phyloP scores from a whole-genome alignment of 1,140 invertebrate genomes.

The Drosophila mayri region DNA sequence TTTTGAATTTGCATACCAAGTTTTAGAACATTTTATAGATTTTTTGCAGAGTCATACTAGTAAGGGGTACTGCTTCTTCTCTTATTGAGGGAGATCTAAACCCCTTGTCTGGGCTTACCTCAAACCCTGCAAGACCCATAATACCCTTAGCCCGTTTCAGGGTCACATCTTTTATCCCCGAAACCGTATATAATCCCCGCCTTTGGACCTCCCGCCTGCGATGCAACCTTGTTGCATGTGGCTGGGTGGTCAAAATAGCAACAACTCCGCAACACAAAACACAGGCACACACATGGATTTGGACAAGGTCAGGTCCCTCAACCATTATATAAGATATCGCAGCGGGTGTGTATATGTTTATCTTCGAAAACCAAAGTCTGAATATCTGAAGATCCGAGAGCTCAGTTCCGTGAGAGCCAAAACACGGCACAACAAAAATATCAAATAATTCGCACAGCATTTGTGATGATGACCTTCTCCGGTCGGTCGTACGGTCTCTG shows the following conservation, averaged over 20 bases:
- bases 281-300: constrained; percentile 12
- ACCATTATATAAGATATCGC: constrained; percentile 43
- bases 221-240: constrained; percentile 43
- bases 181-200: constrained; percentile 7
- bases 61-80: too few species aligned
- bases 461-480: constrained; percentile 74
- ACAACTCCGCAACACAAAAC: constrained; percentile 4
- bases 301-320: constrained; percentile 49
- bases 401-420: constrained; percentile 54
- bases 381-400: constrained; percentile 32
- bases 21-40: neutral
- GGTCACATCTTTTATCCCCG: constrained; percentile 16
- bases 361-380: constrained; percentile 23
- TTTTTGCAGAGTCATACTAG: too few species aligned
- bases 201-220: constrained; percentile 21
- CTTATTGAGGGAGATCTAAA: neutral
- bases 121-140: neutral
- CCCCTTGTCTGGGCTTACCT: neutral
- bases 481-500: constrained; percentile 31
- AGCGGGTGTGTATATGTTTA: constrained; percentile 37
- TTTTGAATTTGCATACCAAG: neutral
- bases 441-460: constrained; percentile 78
- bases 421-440: constrained; percentile 25
- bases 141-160: constrained; percentile 16
- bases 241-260: constrained; percentile 37